Percentiles rank a stretch among this genome's conserved stretches.
Conservation (phyloP, 2,113 vertebrate species). For the Orthochromis indermauri region DNA sequence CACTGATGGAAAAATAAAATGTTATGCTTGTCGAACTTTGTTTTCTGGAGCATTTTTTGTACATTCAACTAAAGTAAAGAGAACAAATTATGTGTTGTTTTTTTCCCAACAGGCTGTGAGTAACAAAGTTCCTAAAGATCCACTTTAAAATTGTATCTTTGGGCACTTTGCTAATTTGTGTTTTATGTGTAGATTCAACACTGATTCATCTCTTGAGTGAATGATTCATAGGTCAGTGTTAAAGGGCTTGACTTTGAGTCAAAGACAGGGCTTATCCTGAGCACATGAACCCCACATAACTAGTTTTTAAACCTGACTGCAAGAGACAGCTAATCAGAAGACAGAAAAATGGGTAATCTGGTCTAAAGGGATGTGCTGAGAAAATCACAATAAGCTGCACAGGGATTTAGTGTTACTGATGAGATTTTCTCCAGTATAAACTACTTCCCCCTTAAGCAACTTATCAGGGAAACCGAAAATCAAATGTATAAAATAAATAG, state of each 20-base stretch:
- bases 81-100: background rate
- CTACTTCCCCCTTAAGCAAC: background rate
- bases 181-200: background rate
- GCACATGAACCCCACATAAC: background rate
- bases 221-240: background rate
- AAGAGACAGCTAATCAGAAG: background rate
- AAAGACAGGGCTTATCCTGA: background rate
- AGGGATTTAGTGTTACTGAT: background rate
- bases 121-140: background rate
- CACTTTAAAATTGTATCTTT: background rate
- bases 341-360: background rate
- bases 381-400: background rate
- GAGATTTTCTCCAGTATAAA: background rate
- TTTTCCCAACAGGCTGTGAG: background rate
- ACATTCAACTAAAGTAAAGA: background rate
- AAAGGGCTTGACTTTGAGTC: background rate
- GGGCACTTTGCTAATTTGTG: background rate
- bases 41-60: background rate
- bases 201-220: background rate
- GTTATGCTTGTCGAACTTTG: background rate
- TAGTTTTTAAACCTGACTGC: background rate
- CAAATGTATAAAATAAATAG: background rate
- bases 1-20: background rate
- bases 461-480: background rate
- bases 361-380: background rate